Conservation (phyloP, 2,113 vertebrate genomes). For the Oncorhynchus masou region DNA sequence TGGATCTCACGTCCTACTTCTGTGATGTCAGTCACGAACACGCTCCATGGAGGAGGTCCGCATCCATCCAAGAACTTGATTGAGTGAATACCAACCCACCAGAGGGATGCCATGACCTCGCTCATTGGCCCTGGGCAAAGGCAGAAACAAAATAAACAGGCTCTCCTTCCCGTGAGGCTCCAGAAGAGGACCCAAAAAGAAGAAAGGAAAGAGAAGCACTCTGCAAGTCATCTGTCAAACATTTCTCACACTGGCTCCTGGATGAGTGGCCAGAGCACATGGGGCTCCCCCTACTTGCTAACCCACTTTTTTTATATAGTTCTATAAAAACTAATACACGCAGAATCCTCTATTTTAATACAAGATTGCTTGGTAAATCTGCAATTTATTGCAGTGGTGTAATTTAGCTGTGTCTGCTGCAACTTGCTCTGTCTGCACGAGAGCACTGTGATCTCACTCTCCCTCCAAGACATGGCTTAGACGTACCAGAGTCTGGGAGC, state of each 20-base stretch:
- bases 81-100: constrained; percentile 28
- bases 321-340: constrained; percentile 39
- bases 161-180: constrained; percentile 3
- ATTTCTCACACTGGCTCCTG: constrained; percentile 33
- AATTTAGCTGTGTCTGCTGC: constrained; percentile 22
- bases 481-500: neutral
- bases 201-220: neutral
- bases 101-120: constrained; percentile 33
- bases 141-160: constrained; percentile 40
- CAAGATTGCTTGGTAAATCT: constrained; percentile 27
- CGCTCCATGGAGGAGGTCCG: constrained; percentile 9
- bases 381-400: constrained; percentile 25
- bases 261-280: constrained; percentile 33
- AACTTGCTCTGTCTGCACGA: constrained; percentile 10
- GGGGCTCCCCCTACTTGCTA: neutral
- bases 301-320: constrained; percentile 19
- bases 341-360: constrained; percentile 30
- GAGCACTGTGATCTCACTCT: neutral
- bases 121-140: constrained; percentile 22
- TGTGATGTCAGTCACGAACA: constrained; percentile 16
- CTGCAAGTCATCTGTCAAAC: constrained; percentile 42
- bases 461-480: neutral
- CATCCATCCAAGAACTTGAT: constrained; percentile 7
- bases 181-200: neutral
- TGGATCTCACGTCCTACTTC: constrained; percentile 10